Conservation (phyloP, 2,113 vertebrate species). For the Meleagris gallopavo region DNA sequence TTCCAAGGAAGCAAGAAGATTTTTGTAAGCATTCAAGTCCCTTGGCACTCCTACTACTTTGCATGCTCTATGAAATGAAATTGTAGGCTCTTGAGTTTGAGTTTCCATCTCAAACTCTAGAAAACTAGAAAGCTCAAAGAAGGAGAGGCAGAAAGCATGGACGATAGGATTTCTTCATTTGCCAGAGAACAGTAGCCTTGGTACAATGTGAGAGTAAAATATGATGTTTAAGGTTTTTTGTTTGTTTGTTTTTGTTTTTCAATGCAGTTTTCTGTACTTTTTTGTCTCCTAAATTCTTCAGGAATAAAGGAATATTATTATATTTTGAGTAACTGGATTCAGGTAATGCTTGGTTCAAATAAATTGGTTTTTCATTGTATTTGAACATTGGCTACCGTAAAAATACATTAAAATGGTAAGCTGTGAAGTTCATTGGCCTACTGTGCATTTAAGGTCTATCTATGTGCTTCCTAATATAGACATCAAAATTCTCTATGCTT, state of each 20-base stretch:
- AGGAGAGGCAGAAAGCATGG: not conserved
- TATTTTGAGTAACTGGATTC: not conserved
- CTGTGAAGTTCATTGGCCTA: not conserved
- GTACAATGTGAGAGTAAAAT: not conserved
- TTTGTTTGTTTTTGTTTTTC: not conserved
- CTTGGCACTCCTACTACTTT: not conserved
- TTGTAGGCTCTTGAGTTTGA: not conserved
- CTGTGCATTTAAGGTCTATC: not conserved
- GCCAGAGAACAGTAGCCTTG: not conserved
- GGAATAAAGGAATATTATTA: not conserved
- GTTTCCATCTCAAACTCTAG: not conserved
- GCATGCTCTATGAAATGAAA: not conserved
- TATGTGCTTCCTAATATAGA: not conserved
- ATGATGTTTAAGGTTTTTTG: not conserved
- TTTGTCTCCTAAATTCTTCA: rapidly evolving
- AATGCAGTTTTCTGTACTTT: not conserved
- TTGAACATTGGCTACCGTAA: not conserved
- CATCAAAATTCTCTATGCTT: not conserved
- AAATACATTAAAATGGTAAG: not conserved
- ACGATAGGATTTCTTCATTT: not conserved
- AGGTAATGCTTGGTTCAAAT: not conserved
- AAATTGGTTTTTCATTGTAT: not conserved
- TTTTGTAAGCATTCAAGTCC: not conserved
- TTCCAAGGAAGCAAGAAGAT: not conserved
- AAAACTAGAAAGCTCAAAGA: not conserved